Evolutionary conservation across 2,113 vertebrate genomes (phyloP).

Genomic region (Rhagologus leucostigma): DNA sequence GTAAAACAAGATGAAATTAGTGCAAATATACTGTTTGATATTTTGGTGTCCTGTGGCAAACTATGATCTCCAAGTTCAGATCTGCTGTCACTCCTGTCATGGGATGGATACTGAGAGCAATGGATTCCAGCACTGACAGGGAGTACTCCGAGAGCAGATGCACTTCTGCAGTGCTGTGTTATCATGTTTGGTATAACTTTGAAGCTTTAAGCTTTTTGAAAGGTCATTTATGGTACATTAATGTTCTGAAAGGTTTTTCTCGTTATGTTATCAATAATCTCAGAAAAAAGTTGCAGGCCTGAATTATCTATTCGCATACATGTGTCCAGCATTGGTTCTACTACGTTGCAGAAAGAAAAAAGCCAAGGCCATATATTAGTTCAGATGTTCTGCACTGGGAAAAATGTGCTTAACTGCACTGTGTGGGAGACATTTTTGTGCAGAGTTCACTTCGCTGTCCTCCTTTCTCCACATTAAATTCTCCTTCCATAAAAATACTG

Average conservation of each 20-base stretch:
- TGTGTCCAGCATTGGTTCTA: neutral
- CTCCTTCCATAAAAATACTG: neutral
- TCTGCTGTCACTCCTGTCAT: neutral
- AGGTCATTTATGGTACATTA: neutral
- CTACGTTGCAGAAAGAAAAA: neutral
- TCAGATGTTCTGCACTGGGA: neutral
- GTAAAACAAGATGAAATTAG: neutral
- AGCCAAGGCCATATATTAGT: neutral
- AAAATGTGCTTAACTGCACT: neutral
- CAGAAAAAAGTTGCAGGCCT: neutral
- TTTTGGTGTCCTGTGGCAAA: neutral
- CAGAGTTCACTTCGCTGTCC: neutral
- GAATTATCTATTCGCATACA: neutral
- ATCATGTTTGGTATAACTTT: neutral
- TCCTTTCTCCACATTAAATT: neutral
- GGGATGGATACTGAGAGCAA: neutral
- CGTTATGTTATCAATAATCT: neutral
- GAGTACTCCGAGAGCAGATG: neutral
- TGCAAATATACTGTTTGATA: neutral
- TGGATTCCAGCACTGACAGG: neutral
- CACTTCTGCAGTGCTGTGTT: neutral
- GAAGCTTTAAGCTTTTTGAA: neutral
- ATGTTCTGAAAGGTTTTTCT: neutral
- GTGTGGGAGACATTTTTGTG: neutral
- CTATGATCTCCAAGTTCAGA: neutral